Percentiles rank a stretch among this genome's conserved stretches.
Conservation (phyloP, 2,888 invertebrate genomes). For the Margaritifera margaritifera region DNA sequence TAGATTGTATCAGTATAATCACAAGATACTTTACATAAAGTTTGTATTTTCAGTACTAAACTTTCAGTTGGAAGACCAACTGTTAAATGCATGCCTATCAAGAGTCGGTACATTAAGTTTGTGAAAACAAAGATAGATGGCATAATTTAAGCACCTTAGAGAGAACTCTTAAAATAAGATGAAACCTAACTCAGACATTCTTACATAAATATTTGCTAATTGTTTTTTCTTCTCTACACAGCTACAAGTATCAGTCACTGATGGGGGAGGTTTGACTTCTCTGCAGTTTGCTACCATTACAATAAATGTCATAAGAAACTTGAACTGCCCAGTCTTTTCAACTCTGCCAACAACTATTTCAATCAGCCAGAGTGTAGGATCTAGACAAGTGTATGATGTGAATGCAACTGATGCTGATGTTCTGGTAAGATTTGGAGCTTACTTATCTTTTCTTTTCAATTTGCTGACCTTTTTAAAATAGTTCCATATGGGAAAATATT, state of each 20-base stretch:
- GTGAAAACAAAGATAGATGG: too few relatives aligned
- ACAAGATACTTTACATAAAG: too few relatives aligned
- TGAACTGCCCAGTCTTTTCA: slow-evolving; percentile 23
- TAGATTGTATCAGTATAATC: too few relatives aligned
- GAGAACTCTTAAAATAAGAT: too few relatives aligned
- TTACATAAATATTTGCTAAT: neutral
- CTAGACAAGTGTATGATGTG: slow-evolving; percentile 31
- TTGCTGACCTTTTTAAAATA: too few relatives aligned
- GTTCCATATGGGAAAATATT: too few relatives aligned
- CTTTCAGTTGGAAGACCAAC: too few relatives aligned
- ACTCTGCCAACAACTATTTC: slow-evolving; percentile 10
- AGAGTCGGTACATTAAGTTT: too few relatives aligned
- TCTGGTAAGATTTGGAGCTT: slow-evolving; percentile 26
- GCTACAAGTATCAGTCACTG: slow-evolving; percentile 21
- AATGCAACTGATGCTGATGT: slow-evolving; percentile 51
- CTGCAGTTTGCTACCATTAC: slow-evolving; percentile 18
- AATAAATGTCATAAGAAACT: slow-evolving; percentile 44
- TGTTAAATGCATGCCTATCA: too few relatives aligned
- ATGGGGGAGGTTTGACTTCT: slow-evolving; percentile 14
- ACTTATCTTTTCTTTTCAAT: too few relatives aligned
- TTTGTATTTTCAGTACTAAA: too few relatives aligned
- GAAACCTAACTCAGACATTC: neutral
- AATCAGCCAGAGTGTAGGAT: slow-evolving; percentile 12
- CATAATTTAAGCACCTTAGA: too few relatives aligned
- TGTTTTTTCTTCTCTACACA: slow-evolving; percentile 1